Base-by-base conservation (phyloP, 2,888 invertebrate genomes). In the Ichneumon xanthorius region DNA sequence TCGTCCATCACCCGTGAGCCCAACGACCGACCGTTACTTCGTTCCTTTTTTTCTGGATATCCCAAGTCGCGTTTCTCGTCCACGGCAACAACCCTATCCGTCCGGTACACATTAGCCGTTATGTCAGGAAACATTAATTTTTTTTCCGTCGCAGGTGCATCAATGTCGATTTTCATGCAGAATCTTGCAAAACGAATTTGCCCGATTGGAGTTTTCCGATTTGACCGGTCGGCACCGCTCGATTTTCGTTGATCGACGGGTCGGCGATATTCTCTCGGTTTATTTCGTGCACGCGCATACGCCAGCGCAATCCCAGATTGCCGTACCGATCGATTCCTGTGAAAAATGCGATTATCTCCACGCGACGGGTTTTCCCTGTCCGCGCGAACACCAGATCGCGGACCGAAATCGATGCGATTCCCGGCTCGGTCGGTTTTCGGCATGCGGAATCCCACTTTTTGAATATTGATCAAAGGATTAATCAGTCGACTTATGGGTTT, bases 341-440 rank as follows among this genome's bases (percentile, higher is more conserved):
- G 73, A 84, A 80, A 77, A 85, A 89, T 88, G 89, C 87, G 88
- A 88, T 83, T 88, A 88, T 88, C 86, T 87, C 86, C 85, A 83
- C 88, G 76, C 84, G 86, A 82, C 50, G 19, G 19, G 63, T 48
- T 16, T 75, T 48, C 30, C 11, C 50, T 48, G 45, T 63, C 30
- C 87, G 85, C 80, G 77, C 48, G 75, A 84, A 87, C 88, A 88
- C 89, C 83, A 82, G 85, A 84, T 45, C 75, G 84, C 81, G 86
- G 89, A 90, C 88, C 26, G 53, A 76, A 63, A 84, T 84, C 71
- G 50, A 33, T 14, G 63, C 68, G 70, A n/a, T 50, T 61, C 58
- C 6, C 22, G 30, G 14, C 7, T 11, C 11, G 45, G 33, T 45
- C 30, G 9, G 7, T 63, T 37, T 37, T 50, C 19, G 33, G 65